Evolutionary conservation across 2,888 invertebrate species (phyloP), one percentile per base, ranked within the genome.

Genomic region (Drosophila gaucha): DNA sequence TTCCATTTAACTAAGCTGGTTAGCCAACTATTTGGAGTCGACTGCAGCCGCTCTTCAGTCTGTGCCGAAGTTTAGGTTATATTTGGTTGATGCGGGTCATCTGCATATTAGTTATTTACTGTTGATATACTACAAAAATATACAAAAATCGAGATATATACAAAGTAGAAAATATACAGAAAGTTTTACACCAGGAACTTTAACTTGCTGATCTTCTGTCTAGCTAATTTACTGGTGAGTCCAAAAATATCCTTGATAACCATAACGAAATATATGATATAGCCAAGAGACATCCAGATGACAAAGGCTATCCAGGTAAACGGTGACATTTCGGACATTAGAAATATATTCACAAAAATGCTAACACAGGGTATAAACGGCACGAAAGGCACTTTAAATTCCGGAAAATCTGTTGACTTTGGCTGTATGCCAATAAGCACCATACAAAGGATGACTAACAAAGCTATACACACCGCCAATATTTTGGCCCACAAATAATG

Each of bases 1-100:
- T 83, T 64, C 73, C 74, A 86, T 86, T 83, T 79, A 76, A 80
- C 80, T 80, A 80, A 80, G 84, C 86, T 73, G 69, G 67, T 73
- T 83, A 73, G 80, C 68, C 55, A 74, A 82, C 86, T 60, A 65
- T 65, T 63, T 67, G 31, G 31, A 59, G 47, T 43, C 47, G 20
- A 31, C 36, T 52, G 52, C 47, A 58, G 35, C 35, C 30, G 16
- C 33, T 31, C 5, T 30, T 18, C n/a, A n/a, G 12, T n/a, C 12
- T 3, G n/a, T n/a, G n/a, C n/a, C n/a, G n/a, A n/a, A n/a, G n/a
- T n/a, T n/a, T n/a, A n/a, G n/a, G n/a, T n/a, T n/a, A n/a, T n/a
- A n/a, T n/a, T n/a, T n/a, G n/a, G n/a, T n/a, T n/a, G n/a, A n/a
- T n/a, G n/a, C n/a, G n/a, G n/a, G n/a, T n/a, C n/a, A n/a, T n/a